Evolutionary conservation across 2,888 invertebrate species (phyloP), one percentile per base, ranked within the genome.

Genomic region (Euphydryas editha): DNA sequence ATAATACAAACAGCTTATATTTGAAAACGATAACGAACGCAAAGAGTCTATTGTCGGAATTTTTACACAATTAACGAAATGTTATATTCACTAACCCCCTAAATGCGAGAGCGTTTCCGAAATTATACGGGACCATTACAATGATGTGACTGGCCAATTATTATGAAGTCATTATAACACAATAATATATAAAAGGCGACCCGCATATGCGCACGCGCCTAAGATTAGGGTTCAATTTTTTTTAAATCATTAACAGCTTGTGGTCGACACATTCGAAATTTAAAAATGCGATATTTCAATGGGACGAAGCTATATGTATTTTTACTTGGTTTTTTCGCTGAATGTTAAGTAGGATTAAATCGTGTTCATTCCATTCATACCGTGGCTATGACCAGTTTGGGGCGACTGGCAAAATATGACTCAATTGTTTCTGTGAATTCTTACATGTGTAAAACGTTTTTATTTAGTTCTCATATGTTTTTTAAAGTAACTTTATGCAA

Each of bases 151-250:
- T 82, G 80, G 78, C 81, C 85, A 82, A 82, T 84, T 81, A 80
- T 84, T 87, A 88, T 88, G 85, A 88, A 86, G 87, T 85, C 83
- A 88, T 89, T 88, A 81, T 76, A 74, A 75, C 49, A 36, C 36
- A 54, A 36, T 54, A 17, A 75, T 72, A 66, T 62, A 65, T 69
- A 71, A 65, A 66, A 71, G 69, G 51, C 73, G 65, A 70, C 81
- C 81, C 81, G 81, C 80, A 81, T 81, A 62, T 68, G 63, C 64
- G 73, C 74, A 75, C 78, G 77, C 76, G 77, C 64, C 75, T 56
- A 68, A 65, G 59, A 44, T 61, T 64, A 55, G 69, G 71, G 71
- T 60, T 62, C 63, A 56, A 62, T 63, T 67, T 69, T 68, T 68
- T 68, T 54, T 20, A 51, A 21, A 55, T 62, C 51, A 69, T 68